A percentile compares a stretch with the other conserved stretches of the same genome.
Evolutionary conservation across 2,113 vertebrate species (phyloP).

Genomic region (Petrocephalus zakoni): DNA sequence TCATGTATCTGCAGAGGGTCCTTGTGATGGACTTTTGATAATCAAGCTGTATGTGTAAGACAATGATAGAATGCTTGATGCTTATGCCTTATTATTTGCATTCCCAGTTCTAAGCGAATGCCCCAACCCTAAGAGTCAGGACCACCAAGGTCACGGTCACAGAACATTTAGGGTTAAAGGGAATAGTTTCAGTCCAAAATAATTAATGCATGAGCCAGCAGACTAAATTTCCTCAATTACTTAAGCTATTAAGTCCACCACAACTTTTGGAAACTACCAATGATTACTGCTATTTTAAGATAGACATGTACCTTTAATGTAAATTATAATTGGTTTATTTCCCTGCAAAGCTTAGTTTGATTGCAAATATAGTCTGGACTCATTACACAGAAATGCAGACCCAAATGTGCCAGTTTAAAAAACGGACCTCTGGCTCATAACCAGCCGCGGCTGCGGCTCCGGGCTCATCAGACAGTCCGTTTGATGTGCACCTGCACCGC

Average conservation of each 20-base stretch:
- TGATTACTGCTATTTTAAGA: not conserved
- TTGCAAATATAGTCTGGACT: not conserved
- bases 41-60: not conserved
- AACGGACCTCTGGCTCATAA: not conserved
- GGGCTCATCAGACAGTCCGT: not conserved
- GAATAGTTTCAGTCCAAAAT: not conserved
- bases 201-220: not conserved
- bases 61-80: not conserved
- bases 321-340: not conserved
- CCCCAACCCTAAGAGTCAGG: not conserved
- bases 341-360: not conserved
- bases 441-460: not conserved
- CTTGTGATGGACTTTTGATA: not conserved
- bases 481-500: slow-evolving; percentile 16
- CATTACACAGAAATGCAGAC: not conserved
- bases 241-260: not conserved
- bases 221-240: not conserved
- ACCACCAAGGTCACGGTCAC: not conserved
- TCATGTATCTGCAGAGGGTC: not conserved
- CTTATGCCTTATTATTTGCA: not conserved
- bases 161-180: not conserved
- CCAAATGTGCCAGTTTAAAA: not conserved
- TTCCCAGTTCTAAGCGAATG: not conserved
- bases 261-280: not conserved
- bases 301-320: not conserved